Evolutionary conservation across 2,888 invertebrate genomes (phyloP), one percentile per base, ranked within the genome.

Genomic region (Athalia rosae): DNA sequence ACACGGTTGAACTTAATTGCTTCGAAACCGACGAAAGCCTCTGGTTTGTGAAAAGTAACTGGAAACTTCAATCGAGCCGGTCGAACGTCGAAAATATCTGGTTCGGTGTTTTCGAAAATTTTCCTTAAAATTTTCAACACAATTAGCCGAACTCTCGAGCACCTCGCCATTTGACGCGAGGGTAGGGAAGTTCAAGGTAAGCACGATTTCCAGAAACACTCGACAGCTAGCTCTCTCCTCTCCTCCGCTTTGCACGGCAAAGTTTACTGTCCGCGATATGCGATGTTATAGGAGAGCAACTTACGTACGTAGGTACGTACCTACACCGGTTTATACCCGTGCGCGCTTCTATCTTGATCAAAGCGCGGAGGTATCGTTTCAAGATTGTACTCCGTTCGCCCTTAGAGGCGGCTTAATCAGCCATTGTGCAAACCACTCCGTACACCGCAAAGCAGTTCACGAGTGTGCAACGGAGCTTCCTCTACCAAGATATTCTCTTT

Each of bases 401-500:
- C 84, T 84, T 84, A 83, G 85, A 86, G 84, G 87, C 86, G 85
- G 86, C 86, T 87, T 87, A 87, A 87, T 87, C 87, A 87, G 83
- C 84, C 82, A 87, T 86, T 87, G 86, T 85, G 81, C 81, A 82
- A 81, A 74, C 78, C 71, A 67, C 74, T 62, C 48, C 48, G 47
- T 62, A 53, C 47, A 11, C 43, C 28, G 2, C 28, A 28, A 28
- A 71, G 71, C 50, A 41, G 62, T 41, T 15, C 62, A 64, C 66
- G 45, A 64, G 66, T 58, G 28, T 28, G 28, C 28, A 53, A n/a
- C 11, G 58, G 63, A 28, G 28, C 28, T 28, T 28, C 28, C 76
- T n/a, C n/a, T n/a, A n/a, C 28, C 63, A 64, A 58, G 13, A 76
- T 63, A 62, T 58, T 43, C 15, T 71, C 71, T 56, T 58, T 71